These are phyloP conservation scores for Macrophya annulata DNA, from an alignment of 2,888 invertebrate species.

Conservation along the genomic window DNA sequence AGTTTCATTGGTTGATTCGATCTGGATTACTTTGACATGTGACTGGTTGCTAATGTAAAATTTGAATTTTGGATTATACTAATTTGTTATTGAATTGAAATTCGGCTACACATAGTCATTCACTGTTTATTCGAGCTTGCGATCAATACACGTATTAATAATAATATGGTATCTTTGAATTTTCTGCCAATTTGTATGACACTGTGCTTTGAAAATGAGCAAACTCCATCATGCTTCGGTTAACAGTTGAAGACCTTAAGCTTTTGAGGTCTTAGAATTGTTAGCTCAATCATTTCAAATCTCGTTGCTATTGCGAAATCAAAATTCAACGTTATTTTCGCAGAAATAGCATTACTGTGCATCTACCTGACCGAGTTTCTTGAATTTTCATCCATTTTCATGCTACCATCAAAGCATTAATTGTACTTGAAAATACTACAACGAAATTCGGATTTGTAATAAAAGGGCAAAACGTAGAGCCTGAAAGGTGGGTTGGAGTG, in stretches of 20 bases:
- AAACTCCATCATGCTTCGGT: not conserved
- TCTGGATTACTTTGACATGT: not conserved
- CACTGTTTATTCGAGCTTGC: not conserved
- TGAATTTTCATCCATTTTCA: not conserved
- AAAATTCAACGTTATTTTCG: not conserved
- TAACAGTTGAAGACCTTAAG: not conserved
- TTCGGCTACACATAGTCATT: not conserved
- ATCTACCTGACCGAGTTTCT: not conserved
- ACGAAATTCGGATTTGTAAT: not conserved
- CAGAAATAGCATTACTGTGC: not conserved
- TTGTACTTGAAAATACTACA: not conserved
- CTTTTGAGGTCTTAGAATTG: not conserved
- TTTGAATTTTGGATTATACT: not conserved
- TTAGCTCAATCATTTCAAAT: not conserved
- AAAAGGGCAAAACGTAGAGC: not conserved
- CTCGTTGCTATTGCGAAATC: not conserved
- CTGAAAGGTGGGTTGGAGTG: not conserved
- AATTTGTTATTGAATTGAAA: constrained; percentile 31
- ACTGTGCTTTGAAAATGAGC: not conserved
- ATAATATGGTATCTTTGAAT: not conserved
- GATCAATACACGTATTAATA: not conserved
- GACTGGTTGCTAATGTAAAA: not conserved
- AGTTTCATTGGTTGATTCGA: constrained; percentile 4
- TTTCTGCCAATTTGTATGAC: not conserved
- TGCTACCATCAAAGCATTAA: not conserved